Evolutionary conservation across 2,888 invertebrate genomes (phyloP).

Genomic region (Tinea semifulvella): DNA sequence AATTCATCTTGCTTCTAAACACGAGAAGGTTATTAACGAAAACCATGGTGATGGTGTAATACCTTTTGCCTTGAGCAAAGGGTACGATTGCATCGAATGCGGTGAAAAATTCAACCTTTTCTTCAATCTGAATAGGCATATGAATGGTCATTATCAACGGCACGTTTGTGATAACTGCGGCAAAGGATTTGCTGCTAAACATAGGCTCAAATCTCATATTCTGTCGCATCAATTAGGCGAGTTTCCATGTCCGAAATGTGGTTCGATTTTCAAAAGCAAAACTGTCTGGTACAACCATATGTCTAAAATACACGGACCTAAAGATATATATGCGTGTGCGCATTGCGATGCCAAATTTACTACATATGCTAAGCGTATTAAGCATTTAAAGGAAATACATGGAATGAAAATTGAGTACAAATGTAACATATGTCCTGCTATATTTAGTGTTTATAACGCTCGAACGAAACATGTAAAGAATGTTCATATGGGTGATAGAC

Average conservation of each 20-base stretch:
- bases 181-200: constrained; percentile 39
- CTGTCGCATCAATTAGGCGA: constrained; percentile 30
- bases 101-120: constrained; percentile 39
- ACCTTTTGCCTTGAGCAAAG: constrained; percentile 36
- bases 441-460: constrained; percentile 41
- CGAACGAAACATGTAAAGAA: constrained; percentile 45
- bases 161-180: constrained; percentile 52
- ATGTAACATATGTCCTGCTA: constrained; percentile 42
- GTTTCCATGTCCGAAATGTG: constrained; percentile 40
- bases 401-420: constrained; percentile 41
- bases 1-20: constrained; percentile 36
- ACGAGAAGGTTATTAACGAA: constrained; percentile 34
- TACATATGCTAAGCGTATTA: constrained; percentile 36
- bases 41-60: constrained; percentile 39
- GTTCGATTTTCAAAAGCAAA: constrained; percentile 32
- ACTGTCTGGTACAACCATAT: constrained; percentile 35
- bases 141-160: constrained; percentile 48
- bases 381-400: constrained; percentile 37
- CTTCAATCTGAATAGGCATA: constrained; percentile 43
- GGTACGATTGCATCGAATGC: constrained; percentile 35
- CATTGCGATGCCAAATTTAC: constrained; percentile 44
- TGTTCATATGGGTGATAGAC: constrained; percentile 34
- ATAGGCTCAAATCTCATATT: constrained; percentile 42
- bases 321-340: constrained; percentile 34
- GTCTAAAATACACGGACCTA: constrained; percentile 31